Base-by-base conservation (phyloP, 2,113 vertebrate species). In the Plectropomus leopardus region DNA sequence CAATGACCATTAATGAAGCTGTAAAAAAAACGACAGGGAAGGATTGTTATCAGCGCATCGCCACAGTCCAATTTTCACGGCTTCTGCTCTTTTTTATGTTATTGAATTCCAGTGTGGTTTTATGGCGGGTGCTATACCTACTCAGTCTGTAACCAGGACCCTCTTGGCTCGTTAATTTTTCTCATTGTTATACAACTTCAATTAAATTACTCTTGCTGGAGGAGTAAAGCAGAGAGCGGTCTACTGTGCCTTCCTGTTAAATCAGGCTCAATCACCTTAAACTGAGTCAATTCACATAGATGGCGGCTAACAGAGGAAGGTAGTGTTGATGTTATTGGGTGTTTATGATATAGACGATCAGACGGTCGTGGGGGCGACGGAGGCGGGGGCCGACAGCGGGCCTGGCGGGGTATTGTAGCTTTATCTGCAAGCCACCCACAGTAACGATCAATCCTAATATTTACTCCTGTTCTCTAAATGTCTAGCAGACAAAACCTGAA, bases 131-230 rank as follows among this genome's bases (percentile, higher is more conserved):
- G 86, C 72, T 71, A 54, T 76, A 86, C 77, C 76, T 59, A 76
- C 76, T 81, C 78, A 75, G 70, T 78, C 80, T 88, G 88, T 82
- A 93, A 91, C 83, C 36, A 50, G 84, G 42, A 59, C 70, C 71
- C 82, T 58, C 65, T 74, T 51, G 84, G 89, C 80, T 91, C 85
- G 74, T 93, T 93, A 90, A 93, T 85, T 92, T 89, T 84, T 89
- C 71, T 84, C 88, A 89, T 86, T 94, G 91, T 92, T 90, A 88
- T 92, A 84, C 83, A 89, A 87, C 83, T 93, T 89, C 79, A 82
- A 92, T 93, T 93, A 92, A 88, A 90, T 68, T 77, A 78, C 75
- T 76, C 81, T 80, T 77, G 51, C 76, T 84, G 80, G 79, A 73
- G 76, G 73, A 78, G 79, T 50, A 72, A 68, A 76, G 79, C 53